These are phyloP conservation scores for Decapterus maruadsi DNA, from an alignment of 2,797 vertebrate genomes.

Conservation along the genomic window DNA sequence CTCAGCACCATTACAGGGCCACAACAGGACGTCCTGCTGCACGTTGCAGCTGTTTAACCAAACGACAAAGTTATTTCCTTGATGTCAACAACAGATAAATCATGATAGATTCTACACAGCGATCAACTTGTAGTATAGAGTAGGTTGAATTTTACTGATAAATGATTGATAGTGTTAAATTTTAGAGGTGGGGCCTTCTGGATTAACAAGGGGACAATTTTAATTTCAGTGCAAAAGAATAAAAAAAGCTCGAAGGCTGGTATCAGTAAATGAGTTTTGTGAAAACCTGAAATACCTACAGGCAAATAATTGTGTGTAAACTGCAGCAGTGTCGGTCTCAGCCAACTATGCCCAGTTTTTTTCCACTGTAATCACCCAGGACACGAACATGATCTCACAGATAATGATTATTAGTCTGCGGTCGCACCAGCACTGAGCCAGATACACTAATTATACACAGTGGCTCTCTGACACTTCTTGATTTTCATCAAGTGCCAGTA, in stretches of 20 bases:
- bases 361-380: not conserved
- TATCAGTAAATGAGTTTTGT: not conserved
- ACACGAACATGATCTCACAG: slow-evolving; percentile 38
- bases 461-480: slow-evolving; percentile 83
- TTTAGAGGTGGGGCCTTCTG: not conserved
- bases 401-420: slow-evolving; percentile 58
- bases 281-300: not conserved
- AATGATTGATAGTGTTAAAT: too few relatives aligned
- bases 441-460: slow-evolving; percentile 59
- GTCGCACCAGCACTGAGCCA: slow-evolving; percentile 48
- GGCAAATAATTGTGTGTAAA: not conserved
- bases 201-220: not conserved
- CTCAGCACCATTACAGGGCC: slow-evolving; percentile 17
- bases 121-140: too few relatives aligned
- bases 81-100: too few relatives aligned
- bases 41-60: too few relatives aligned
- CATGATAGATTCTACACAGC: too few relatives aligned
- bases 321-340: not conserved
- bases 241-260: not conserved
- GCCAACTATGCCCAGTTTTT: not conserved
- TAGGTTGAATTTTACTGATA: too few relatives aligned
- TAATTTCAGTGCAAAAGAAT: not conserved
- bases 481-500: slow-evolving; percentile 83
- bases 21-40: not conserved
- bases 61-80: not conserved